Evolutionary conservation across 2,888 invertebrate species (phyloP), one percentile per base, ranked within the genome.

Genomic region (Muscina levida): DNA sequence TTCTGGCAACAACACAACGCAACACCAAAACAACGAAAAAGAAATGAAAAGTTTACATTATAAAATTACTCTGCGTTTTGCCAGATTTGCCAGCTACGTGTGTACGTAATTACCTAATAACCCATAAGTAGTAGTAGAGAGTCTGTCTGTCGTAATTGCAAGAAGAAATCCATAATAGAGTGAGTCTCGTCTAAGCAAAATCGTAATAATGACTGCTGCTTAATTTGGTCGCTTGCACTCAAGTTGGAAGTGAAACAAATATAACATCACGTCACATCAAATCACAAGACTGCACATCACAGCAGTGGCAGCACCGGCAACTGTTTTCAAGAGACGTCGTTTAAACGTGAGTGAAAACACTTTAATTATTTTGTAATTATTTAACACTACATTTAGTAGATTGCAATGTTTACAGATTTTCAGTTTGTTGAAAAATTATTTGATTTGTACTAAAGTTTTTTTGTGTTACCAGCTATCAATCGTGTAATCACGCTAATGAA

Each of bases 291-390:
- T 10, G 19, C 24, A 10, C 51, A 51, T 51, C 51, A 19, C 51
- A n/a, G 22, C 51, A 19, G n/a, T n/a, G n/a, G n/a, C n/a, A n/a
- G n/a, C n/a, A n/a, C n/a, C n/a, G 17, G 51, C 19, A 10, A 22
- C 31, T 31, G 31, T 31, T 31, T 22, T 17, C 17, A 17, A 51
- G 11, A 53, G 24, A 53, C 53, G 53, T 24, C 8, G 53, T 46
- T 56, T 56, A 62, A 76, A 79, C 56, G 57, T 77, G 51, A 80
- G 72, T 73, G 77, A 80, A 80, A 80, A 76, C 57, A 66, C 24
- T 70, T 71, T 57, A 77, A 73, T 80, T 80, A 77, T 57, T 70
- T 76, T 71, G 66, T 73, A 71, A 80, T 77, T 77, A 73, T 66
- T 71, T 71, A 76, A 80, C 72, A 62, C 53, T 46, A 51, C 44